Percentiles rank a stretch among this genome's conserved stretches.
Conservation (phyloP, 2,888 invertebrate species). For the Drosophila monieri region DNA sequence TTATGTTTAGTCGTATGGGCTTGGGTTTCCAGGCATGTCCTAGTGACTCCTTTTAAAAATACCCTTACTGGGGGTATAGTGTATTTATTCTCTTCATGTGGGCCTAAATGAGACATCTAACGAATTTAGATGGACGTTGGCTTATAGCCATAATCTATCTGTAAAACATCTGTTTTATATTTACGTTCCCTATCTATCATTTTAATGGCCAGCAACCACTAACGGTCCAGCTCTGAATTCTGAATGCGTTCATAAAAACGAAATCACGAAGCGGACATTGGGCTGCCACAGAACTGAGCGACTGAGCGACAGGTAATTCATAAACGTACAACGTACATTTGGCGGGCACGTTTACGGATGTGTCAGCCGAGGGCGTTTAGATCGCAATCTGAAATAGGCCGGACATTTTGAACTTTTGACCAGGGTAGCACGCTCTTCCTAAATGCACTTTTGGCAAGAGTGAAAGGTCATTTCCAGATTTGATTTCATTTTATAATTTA, state of each 20-base stretch:
- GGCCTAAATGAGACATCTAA: background rate
- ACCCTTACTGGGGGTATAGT: background rate
- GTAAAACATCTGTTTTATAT: background rate
- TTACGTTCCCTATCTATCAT: background rate
- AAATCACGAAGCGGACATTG: constrained; percentile 5
- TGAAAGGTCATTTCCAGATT: background rate
- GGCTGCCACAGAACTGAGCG: constrained; percentile 3
- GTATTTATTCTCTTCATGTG: background rate
- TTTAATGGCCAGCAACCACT: background rate
- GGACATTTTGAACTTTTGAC: background rate
- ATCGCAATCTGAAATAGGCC: constrained; percentile 4
- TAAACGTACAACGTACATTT: background rate
- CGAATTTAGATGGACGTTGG: background rate
- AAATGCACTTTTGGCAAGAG: background rate
- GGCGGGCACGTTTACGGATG: constrained; percentile 5
- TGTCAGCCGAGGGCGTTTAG: constrained; percentile 2
- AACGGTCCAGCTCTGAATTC: background rate
- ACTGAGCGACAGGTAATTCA: constrained; percentile 9
- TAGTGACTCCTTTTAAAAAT: constrained; percentile 28
- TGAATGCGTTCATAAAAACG: background rate
- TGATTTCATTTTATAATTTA: background rate
- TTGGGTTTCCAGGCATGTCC: constrained; percentile 17
- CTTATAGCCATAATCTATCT: background rate
- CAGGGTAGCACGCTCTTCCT: background rate
- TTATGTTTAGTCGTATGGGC: constrained; percentile 19